These are phyloP conservation scores for Poeciliopsis retropinna DNA, from an alignment of 2,113 vertebrate genomes.

Conservation along the genomic window DNA sequence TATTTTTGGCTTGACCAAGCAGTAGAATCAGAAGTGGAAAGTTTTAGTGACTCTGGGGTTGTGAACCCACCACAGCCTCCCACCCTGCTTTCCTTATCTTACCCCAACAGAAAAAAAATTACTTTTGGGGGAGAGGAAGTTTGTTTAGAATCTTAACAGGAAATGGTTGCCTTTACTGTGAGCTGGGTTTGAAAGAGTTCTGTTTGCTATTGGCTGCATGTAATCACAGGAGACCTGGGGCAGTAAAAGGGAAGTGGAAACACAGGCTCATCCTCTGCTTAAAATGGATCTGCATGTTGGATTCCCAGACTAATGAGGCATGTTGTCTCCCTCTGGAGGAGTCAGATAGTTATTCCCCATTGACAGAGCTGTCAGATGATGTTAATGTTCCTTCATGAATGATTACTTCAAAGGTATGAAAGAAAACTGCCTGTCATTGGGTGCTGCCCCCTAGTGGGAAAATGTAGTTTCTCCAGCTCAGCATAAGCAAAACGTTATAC, in stretches of 20 bases:
- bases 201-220: neutral
- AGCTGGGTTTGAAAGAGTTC: conserved; percentile 24
- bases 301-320: conserved; percentile 4
- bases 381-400: conserved; percentile 22
- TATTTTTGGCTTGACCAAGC: neutral
- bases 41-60: neutral
- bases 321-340: neutral
- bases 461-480: neutral
- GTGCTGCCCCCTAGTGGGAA: conserved; percentile 18
- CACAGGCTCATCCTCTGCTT: neutral
- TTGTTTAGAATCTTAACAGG: conserved; percentile 6
- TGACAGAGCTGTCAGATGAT: neutral
- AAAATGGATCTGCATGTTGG: neutral
- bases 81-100: conserved; percentile 26
- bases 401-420: conserved; percentile 1
- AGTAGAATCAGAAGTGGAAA: neutral
- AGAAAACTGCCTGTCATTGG: conserved; percentile 1
- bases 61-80: neutral
- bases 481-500: neutral
- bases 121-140: neutral
- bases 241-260: neutral
- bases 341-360: conserved; percentile 23
- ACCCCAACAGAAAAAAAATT: conserved; percentile 33
- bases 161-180: conserved; percentile 12
- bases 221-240: neutral